Conservation (phyloP, 2,888 invertebrate genomes). For the Meiosimyza platycephala region DNA sequence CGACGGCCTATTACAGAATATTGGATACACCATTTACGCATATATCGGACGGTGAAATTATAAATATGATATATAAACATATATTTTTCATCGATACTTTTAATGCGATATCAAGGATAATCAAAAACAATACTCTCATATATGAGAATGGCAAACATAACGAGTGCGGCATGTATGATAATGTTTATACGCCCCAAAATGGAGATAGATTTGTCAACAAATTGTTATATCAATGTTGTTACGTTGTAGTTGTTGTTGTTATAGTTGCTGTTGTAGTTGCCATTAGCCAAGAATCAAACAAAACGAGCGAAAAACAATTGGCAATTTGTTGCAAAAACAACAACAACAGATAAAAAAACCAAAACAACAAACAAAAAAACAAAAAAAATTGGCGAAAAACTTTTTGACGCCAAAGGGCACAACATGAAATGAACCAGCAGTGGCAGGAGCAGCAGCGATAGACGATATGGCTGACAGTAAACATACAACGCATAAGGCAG, state of each 20-base stretch:
- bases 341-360: slow-evolving; percentile 33
- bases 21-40: too few relatives aligned
- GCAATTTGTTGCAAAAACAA: slow-evolving; percentile 40
- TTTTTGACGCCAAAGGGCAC: slow-evolving; percentile 51
- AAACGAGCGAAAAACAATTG: slow-evolving; percentile 45
- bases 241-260: neutral
- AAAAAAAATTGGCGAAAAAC: slow-evolving; percentile 47
- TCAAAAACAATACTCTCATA: too few relatives aligned
- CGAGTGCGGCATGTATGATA: slow-evolving; percentile 1
- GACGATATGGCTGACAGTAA: neutral
- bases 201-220: slow-evolving; percentile 49
- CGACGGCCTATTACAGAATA: too few relatives aligned
- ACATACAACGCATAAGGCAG: neutral
- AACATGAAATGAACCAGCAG: slow-evolving; percentile 7
- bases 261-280: slow-evolving; percentile 30
- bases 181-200: slow-evolving; percentile 20
- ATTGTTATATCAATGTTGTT: slow-evolving; percentile 43
- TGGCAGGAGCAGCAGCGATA: neutral
- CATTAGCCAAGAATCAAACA: slow-evolving; percentile 44
- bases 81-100: too few relatives aligned
- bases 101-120: too few relatives aligned
- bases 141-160: neutral
- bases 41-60: too few relatives aligned
- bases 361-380: slow-evolving; percentile 34
- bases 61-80: too few relatives aligned